Evolutionary conservation across 2,113 vertebrate genomes (phyloP).

Genomic region (Tamias sibiricus): DNA sequence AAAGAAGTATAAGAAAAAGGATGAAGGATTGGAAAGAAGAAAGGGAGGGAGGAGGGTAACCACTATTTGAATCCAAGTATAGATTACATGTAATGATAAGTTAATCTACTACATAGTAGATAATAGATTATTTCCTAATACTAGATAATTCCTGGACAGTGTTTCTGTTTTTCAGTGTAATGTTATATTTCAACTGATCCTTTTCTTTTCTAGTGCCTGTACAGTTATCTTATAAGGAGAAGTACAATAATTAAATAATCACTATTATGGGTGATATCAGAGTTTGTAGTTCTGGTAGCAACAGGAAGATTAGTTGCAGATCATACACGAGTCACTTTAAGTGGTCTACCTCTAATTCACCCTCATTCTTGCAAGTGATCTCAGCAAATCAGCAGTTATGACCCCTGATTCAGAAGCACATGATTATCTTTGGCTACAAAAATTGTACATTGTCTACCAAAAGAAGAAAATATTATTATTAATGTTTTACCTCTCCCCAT

Average conservation of each 20-base stretch:
- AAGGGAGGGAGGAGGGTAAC: not conserved
- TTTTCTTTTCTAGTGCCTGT: not conserved
- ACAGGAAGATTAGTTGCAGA: not conserved
- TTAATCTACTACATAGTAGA: not conserved
- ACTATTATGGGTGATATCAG: rapidly evolving
- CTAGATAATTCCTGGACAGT: not conserved
- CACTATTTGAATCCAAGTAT: not conserved
- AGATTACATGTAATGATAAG: not conserved
- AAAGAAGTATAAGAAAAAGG: not conserved
- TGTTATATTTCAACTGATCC: not conserved
- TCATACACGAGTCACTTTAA: not conserved
- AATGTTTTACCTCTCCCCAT: conserved; percentile 94
- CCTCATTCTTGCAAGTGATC: not conserved
- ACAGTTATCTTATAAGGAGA: not conserved
- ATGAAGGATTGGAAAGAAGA: rapidly evolving
- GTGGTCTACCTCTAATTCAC: not conserved
- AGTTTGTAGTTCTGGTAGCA: not conserved
- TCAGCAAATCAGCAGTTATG: not conserved
- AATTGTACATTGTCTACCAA: not conserved
- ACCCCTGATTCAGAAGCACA: not conserved
- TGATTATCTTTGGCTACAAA: not conserved
- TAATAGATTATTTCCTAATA: not conserved
- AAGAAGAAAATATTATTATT: not conserved
- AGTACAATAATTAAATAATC: not conserved
- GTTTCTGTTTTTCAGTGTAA: not conserved